phyloP scores from a whole-genome alignment of 2,797 vertebrate species.

The Smutsia temminckii region DNA sequence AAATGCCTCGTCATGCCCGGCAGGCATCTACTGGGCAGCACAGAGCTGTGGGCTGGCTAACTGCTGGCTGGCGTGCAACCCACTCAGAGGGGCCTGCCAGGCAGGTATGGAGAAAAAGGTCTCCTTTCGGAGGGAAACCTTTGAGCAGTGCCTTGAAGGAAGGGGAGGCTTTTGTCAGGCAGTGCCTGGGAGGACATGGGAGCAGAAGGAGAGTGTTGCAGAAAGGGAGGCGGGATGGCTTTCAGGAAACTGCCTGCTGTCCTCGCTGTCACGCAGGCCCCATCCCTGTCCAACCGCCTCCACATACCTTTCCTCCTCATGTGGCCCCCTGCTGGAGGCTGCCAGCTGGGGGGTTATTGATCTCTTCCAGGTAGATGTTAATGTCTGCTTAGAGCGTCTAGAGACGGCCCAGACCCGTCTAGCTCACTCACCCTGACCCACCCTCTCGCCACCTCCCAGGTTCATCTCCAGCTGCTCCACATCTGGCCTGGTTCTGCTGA shows the following conservation, averaged over 20 bases:
- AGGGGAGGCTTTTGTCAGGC: neutral
- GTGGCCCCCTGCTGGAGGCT: neutral
- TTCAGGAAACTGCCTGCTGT: fast-evolving
- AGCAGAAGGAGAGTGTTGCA: neutral
- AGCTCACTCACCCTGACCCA: neutral
- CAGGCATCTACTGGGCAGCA: neutral
- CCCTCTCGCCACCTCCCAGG: neutral
- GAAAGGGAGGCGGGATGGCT: neutral
- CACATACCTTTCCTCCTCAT: neutral
- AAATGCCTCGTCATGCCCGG: neutral
- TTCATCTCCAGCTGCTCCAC: neutral
- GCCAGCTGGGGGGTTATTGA: neutral
- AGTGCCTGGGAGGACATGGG: neutral
- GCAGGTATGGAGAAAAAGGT: neutral
- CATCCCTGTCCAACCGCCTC: fast-evolving
- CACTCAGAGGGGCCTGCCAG: neutral
- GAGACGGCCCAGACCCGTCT: neutral
- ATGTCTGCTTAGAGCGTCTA: neutral
- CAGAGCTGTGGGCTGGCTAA: neutral
- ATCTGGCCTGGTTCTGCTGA: conserved; percentile 46
- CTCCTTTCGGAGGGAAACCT: neutral
- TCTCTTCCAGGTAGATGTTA: neutral
- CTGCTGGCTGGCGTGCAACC: fast-evolving
- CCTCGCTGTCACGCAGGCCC: fast-evolving
- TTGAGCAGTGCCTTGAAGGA: neutral